Conservation (phyloP, 2,888 invertebrate species). For the Pandemis cinnamomeana region DNA sequence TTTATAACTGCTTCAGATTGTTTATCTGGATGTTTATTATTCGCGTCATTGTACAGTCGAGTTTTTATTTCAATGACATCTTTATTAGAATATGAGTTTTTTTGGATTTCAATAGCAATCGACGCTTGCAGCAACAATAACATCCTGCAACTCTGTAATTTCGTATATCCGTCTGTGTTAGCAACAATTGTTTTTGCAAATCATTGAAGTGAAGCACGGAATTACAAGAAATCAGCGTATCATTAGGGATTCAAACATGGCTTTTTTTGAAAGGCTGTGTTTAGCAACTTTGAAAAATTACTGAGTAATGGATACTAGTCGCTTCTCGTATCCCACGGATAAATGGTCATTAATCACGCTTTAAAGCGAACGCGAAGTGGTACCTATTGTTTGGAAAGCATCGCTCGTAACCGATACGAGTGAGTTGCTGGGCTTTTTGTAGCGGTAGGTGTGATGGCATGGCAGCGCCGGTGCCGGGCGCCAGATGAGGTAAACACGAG, state of each 20-base stretch:
- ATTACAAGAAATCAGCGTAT: constrained; percentile 47
- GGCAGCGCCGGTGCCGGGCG: constrained; percentile 45
- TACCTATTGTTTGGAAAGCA: constrained; percentile 50
- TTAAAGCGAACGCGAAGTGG: constrained; percentile 38
- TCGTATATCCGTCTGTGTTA: constrained; percentile 36
- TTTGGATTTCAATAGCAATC: constrained; percentile 11
- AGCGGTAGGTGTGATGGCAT: constrained; percentile 43
- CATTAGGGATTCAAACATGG: constrained; percentile 43
- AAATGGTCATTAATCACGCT: constrained; percentile 20
- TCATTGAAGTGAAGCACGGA: constrained; percentile 48
- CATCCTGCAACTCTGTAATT: constrained; percentile 43
- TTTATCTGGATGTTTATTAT: constrained; percentile 12
- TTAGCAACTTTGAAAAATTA: constrained; percentile 23
- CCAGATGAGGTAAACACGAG: constrained; percentile 52
- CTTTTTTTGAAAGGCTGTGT: constrained; percentile 24
- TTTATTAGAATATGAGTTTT: constrained; percentile 36
- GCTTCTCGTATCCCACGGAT: constrained; percentile 46
- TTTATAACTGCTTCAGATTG: constrained; percentile 17
- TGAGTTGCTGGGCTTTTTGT: constrained; percentile 55
- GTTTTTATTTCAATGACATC: constrained; percentile 36
- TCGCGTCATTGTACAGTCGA: background rate
- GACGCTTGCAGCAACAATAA: constrained; percentile 43
- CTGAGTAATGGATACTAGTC: constrained; percentile 49
- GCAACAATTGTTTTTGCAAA: constrained; percentile 48
- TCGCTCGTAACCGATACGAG: constrained; percentile 53